phyloP scores from a whole-genome alignment of 2,113 vertebrate species.

The Cephalopholis sonnerati region DNA sequence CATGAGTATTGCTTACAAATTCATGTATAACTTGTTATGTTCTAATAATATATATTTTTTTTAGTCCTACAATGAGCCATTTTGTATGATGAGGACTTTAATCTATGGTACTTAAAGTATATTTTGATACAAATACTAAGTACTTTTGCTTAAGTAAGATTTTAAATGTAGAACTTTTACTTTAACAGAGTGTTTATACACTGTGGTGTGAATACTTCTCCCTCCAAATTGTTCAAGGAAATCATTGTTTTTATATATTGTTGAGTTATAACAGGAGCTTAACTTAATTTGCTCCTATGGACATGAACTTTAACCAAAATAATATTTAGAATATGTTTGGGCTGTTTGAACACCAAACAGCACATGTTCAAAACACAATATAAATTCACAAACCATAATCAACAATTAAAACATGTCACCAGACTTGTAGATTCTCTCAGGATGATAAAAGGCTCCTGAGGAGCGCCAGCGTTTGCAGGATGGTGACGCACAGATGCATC shows the following conservation, averaged over 20 bases:
- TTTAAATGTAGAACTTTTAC: not conserved
- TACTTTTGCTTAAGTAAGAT: not conserved
- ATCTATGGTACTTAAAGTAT: not conserved
- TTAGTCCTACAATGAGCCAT: too few relatives aligned
- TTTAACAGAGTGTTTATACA: too few relatives aligned
- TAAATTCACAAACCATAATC: not conserved
- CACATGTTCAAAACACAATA: not conserved
- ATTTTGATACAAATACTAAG: not conserved
- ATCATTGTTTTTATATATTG: not conserved
- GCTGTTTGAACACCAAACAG: not conserved
- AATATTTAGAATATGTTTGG: not conserved
- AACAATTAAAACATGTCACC: not conserved
- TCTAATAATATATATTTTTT: too few relatives aligned
- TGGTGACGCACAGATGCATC: not conserved
- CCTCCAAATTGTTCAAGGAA: not conserved
- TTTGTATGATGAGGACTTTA: not conserved
- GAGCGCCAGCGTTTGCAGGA: not conserved
- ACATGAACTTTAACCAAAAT: not conserved
- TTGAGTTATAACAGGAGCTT: too few relatives aligned
- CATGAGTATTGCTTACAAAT: too few relatives aligned
- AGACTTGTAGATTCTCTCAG: not conserved
- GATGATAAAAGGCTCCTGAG: not conserved
- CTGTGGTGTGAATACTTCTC: not conserved
- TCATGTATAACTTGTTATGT: too few relatives aligned
- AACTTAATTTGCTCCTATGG: not conserved